phyloP scores from a whole-genome alignment of 2,113 vertebrate species.

The Mugil cephalus region DNA sequence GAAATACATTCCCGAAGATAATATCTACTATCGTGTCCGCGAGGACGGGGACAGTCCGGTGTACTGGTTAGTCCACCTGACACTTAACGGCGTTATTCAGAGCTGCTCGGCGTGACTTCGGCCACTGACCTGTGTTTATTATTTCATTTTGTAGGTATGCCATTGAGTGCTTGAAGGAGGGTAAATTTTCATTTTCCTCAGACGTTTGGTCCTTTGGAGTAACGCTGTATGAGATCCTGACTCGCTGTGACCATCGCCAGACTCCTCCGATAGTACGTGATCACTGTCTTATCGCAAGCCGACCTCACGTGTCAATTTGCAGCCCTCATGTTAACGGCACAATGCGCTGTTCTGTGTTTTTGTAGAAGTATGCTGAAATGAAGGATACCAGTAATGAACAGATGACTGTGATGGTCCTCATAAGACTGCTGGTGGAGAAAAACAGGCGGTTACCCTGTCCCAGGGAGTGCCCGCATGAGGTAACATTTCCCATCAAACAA shows the following conservation, averaged over 20 bases:
- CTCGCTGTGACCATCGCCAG: slow-evolving; percentile 84
- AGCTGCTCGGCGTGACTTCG: slow-evolving; percentile 3
- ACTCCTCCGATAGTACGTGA: slow-evolving; percentile 88
- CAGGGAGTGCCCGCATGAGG: slow-evolving; percentile 88
- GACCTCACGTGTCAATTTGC: background rate
- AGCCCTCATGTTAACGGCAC: no score
- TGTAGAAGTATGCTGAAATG: slow-evolving; percentile 90
- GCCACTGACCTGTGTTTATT: background rate
- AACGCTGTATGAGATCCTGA: slow-evolving; percentile 93
- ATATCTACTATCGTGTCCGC: slow-evolving; percentile 89
- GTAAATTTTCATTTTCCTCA: slow-evolving; percentile 92
- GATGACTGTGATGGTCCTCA: slow-evolving; percentile 88
- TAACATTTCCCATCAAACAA: slow-evolving; percentile 56
- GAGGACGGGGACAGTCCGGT: slow-evolving; percentile 94
- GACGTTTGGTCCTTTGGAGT: slow-evolving; percentile 97
- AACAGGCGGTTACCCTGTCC: slow-evolving; percentile 86
- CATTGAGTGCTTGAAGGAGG: slow-evolving; percentile 92
- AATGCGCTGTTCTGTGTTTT: slow-evolving; percentile 19
- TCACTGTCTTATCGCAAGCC: background rate
- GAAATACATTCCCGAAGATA: slow-evolving; percentile 91
- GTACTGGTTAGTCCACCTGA: slow-evolving; percentile 86
- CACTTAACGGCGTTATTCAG: background rate
- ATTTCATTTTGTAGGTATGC: slow-evolving; percentile 87
- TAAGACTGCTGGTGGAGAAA: slow-evolving; percentile 88
- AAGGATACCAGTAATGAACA: slow-evolving; percentile 82